Percentiles rank a stretch among this genome's conserved stretches.
These are phyloP conservation scores for Cephus pygmeus DNA, from an alignment of 2,888 invertebrate species.

Conservation along the genomic window DNA sequence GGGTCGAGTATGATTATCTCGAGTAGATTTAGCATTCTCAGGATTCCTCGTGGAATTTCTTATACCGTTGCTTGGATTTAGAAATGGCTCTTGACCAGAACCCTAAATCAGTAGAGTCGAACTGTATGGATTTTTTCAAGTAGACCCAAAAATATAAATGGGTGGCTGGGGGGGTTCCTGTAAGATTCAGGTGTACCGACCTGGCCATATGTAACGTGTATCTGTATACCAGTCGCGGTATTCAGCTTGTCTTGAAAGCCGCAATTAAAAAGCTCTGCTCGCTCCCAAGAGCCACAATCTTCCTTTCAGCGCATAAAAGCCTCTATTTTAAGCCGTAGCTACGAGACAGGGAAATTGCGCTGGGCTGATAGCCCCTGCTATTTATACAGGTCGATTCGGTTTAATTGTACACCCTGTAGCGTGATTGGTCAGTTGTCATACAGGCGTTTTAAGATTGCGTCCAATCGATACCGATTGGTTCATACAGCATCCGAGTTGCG, in stretches of 20 bases:
- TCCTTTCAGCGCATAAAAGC: constrained; percentile 42
- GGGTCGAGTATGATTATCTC: not conserved
- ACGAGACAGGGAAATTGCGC: constrained; percentile 45
- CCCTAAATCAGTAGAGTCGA: not conserved
- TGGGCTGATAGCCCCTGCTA: constrained; percentile 38
- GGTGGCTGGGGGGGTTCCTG: not conserved
- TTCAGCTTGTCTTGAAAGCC: constrained; percentile 34
- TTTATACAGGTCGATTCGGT: constrained; percentile 26
- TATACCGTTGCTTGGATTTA: not conserved
- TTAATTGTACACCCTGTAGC: not conserved
- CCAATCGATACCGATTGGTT: not conserved
- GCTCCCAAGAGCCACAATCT: constrained; percentile 31
- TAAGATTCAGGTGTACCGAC: not conserved
- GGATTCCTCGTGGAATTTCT: not conserved
- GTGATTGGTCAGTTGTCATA: not conserved
- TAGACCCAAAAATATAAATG: not conserved
- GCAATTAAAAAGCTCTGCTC: constrained; percentile 36
- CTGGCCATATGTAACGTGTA: not conserved
- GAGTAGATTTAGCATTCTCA: not conserved
- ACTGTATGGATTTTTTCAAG: not conserved
- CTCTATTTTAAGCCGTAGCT: constrained; percentile 44
- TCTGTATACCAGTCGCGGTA: constrained; percentile 6
- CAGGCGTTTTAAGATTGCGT: too few relatives aligned
- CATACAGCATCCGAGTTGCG: not conserved
- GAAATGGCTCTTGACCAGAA: not conserved